Evolutionary conservation across 2,888 invertebrate species (phyloP).

Genomic region (Clusia tigrina): DNA sequence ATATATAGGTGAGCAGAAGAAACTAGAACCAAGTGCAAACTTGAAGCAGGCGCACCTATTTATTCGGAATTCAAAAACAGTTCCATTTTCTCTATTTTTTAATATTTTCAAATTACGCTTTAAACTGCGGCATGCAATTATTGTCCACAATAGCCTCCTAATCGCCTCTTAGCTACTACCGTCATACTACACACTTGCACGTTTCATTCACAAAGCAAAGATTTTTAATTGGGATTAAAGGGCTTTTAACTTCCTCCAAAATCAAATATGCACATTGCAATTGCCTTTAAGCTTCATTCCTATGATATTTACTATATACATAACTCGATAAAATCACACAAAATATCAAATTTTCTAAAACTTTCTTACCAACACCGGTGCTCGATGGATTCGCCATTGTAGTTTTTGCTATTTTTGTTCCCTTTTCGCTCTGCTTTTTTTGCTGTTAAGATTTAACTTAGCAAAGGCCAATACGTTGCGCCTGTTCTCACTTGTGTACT

Average conservation of each 20-base stretch:
- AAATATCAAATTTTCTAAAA: conserved; percentile 16
- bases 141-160: too few relatives aligned
- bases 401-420: conserved; percentile 46
- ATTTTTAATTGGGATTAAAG: not conserved
- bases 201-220: conserved; percentile 2
- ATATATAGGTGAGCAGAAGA: too few relatives aligned
- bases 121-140: too few relatives aligned
- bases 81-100: too few relatives aligned
- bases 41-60: too few relatives aligned
- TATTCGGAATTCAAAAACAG: too few relatives aligned
- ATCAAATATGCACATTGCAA: not conserved
- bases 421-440: not conserved
- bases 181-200: conserved; percentile 11
- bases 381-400: conserved; percentile 86
- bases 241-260: not conserved
- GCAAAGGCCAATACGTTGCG: not conserved
- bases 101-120: too few relatives aligned
- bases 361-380: conserved; percentile 86
- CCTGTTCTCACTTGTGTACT: not conserved
- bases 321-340: conserved; percentile 16
- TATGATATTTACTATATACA: conserved; percentile 20
- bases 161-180: not conserved
- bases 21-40: too few relatives aligned
- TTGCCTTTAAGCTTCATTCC: too few relatives aligned
- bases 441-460: not conserved